phyloP scores from a whole-genome alignment of 2,797 vertebrate species.

The Periparus ater region DNA sequence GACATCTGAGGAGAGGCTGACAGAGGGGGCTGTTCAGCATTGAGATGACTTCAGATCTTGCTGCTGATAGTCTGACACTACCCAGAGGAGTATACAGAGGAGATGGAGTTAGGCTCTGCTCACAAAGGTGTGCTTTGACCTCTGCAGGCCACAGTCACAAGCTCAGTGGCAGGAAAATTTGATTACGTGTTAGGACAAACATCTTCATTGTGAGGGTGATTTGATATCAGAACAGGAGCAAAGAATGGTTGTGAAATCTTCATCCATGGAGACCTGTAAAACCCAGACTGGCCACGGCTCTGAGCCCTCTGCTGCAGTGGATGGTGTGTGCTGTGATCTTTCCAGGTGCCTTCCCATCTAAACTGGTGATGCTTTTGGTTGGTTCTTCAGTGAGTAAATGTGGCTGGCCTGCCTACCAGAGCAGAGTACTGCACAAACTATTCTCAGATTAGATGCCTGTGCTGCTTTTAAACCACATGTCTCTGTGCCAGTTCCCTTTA shows the following conservation, averaged over 20 bases:
- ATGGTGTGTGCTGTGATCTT: not conserved
- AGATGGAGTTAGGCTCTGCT: not conserved
- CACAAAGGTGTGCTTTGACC: not conserved
- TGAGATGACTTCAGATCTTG: not conserved
- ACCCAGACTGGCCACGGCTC: accelerated
- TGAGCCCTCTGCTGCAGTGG: not conserved
- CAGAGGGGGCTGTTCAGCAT: not conserved
- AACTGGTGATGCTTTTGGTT: not conserved
- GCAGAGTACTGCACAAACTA: not conserved
- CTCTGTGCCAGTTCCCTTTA: not conserved
- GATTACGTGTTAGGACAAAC: not conserved
- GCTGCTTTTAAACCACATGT: not conserved
- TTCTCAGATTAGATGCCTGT: not conserved
- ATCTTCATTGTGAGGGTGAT: not conserved
- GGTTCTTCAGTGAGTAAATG: not conserved
- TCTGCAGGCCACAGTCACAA: not conserved
- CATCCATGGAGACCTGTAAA: not conserved
- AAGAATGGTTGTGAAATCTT: not conserved
- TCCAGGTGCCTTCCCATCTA: not conserved
- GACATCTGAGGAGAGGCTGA: not conserved
- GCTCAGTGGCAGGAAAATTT: not conserved
- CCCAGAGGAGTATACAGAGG: not conserved
- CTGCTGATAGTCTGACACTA: not conserved
- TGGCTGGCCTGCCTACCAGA: not conserved
- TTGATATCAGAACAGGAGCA: not conserved